These are phyloP conservation scores for Caerostris darwini DNA, from an alignment of 1,140 invertebrate species.

Conservation along the genomic window DNA sequence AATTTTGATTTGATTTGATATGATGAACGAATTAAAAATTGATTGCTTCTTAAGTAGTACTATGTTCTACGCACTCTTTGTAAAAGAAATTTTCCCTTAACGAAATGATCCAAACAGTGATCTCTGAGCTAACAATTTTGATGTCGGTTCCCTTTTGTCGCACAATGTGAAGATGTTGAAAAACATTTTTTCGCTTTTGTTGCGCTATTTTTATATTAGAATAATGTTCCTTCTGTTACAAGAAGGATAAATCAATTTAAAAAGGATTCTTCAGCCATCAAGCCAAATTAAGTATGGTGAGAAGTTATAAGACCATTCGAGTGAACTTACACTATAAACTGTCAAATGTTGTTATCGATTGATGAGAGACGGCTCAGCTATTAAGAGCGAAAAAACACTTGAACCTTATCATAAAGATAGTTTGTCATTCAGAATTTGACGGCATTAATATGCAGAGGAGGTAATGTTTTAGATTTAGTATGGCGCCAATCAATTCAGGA, in stretches of 20 bases:
- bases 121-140: too few relatives aligned
- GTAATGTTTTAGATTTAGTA: not conserved
- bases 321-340: not conserved
- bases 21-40: too few relatives aligned
- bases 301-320: not conserved
- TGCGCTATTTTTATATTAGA: too few relatives aligned
- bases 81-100: too few relatives aligned
- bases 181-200: too few relatives aligned
- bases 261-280: not conserved
- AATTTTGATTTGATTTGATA: too few relatives aligned
- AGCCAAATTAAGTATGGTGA: not conserved
- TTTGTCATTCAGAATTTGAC: constrained; percentile 13
- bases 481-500: not conserved
- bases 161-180: too few relatives aligned
- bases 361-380: not conserved
- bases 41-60: too few relatives aligned
- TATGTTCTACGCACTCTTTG: too few relatives aligned
- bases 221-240: too few relatives aligned
- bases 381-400: not conserved
- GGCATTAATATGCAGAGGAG: not conserved
- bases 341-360: not conserved
- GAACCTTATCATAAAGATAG: not conserved
- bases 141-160: too few relatives aligned
- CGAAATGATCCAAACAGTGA: too few relatives aligned
- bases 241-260: not conserved